A percentile compares a stretch with the other conserved stretches of the same genome.
Evolutionary conservation across 2,113 vertebrate genomes (phyloP).

Genomic region (Garra rufa): DNA sequence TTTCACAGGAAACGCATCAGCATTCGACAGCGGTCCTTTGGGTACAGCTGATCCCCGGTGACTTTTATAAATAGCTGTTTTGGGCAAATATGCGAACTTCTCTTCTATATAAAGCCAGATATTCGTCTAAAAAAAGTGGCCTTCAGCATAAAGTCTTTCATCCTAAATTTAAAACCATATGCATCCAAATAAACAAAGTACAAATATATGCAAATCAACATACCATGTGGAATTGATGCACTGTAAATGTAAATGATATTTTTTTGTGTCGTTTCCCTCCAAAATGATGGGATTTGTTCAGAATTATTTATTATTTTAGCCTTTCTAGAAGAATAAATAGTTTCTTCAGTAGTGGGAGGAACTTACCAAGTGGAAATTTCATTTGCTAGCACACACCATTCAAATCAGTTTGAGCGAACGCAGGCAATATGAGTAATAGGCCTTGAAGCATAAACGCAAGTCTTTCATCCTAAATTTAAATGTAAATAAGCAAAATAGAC

Average conservation of each 20-base stretch:
- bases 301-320: too few relatives aligned
- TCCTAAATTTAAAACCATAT: neutral
- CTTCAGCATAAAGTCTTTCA: neutral
- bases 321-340: too few relatives aligned
- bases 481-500: neutral
- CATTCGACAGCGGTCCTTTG: constrained; percentile 2
- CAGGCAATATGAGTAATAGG: too few relatives aligned
- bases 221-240: too few relatives aligned
- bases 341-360: too few relatives aligned
- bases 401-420: too few relatives aligned
- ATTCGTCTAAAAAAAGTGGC: neutral
- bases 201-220: neutral
- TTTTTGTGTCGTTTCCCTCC: too few relatives aligned
- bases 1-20: neutral
- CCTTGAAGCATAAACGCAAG: neutral
- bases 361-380: too few relatives aligned
- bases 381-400: too few relatives aligned
- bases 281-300: too few relatives aligned
- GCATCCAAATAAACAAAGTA: neutral
- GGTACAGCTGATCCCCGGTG: constrained; percentile 7
- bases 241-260: too few relatives aligned
- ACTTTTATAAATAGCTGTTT: constrained; percentile 2
- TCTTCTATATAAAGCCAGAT: constrained; percentile 27
- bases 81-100: neutral
- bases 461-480: neutral